These are phyloP conservation scores for Pygoscelis antarcticus DNA, from an alignment of 2,113 vertebrate species.

Conservation along the genomic window DNA sequence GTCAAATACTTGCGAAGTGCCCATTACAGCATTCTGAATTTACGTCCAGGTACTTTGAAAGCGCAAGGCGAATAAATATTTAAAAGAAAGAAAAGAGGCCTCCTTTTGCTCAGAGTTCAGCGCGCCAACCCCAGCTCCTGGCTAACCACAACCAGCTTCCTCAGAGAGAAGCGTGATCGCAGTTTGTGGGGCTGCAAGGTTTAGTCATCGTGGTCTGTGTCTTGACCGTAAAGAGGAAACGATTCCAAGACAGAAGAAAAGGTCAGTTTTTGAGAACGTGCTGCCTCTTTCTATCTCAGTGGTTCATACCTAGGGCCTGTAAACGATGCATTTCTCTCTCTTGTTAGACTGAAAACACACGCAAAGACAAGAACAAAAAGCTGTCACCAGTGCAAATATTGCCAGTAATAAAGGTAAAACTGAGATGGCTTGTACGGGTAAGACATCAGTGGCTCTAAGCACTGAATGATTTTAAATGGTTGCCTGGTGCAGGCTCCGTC, in stretches of 20 bases:
- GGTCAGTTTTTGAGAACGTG: not conserved
- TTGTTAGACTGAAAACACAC: not conserved
- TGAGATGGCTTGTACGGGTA: not conserved
- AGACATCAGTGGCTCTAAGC: not conserved
- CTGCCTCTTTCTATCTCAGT: not conserved
- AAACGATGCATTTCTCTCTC: not conserved
- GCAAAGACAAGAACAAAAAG: not conserved
- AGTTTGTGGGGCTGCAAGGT: not conserved
- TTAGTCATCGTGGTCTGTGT: not conserved
- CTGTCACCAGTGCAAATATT: not conserved
- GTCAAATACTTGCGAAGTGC: not conserved
- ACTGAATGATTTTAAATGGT: not conserved
- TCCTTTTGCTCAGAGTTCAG: not conserved
- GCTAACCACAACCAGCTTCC: not conserved
- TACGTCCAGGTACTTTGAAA: not conserved
- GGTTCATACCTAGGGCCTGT: not conserved
- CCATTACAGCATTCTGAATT: not conserved
- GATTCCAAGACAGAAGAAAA: not conserved
- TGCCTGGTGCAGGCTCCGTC: not conserved
- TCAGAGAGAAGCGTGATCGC: not conserved
- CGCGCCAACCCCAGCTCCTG: not conserved
- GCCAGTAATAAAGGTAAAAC: not conserved
- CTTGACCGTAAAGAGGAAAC: not conserved
- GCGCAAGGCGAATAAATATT: not conserved
- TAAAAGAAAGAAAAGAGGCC: not conserved